phyloP scores from a whole-genome alignment of 2,113 vertebrate genomes.

The Vanacampus margaritifer region DNA sequence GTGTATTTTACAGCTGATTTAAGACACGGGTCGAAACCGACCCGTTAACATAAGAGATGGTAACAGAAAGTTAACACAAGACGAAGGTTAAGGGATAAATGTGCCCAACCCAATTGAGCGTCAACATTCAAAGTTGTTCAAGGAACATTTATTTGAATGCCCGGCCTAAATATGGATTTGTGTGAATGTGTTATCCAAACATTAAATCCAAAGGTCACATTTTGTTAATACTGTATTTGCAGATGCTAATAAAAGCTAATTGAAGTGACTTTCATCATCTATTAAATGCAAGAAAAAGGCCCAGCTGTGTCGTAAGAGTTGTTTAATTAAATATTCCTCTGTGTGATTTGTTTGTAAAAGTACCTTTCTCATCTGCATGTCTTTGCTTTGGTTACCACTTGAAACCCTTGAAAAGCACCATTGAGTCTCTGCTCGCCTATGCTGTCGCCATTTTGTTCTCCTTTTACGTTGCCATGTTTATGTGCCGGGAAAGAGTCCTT shows the following conservation, averaged over 20 bases:
- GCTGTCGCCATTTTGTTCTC: slow-evolving; percentile 15
- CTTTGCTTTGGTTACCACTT: slow-evolving; percentile 20
- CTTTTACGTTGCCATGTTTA: slow-evolving; percentile 15
- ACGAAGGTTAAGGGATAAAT: too few species aligned
- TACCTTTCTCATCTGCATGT: slow-evolving; percentile 20
- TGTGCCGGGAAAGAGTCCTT: slow-evolving; percentile 41
- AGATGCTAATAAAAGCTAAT: background rate
- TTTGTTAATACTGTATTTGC: background rate
- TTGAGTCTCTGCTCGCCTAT: slow-evolving; percentile 8
- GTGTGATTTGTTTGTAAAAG: background rate
- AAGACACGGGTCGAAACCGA: too few species aligned
- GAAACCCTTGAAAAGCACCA: slow-evolving; percentile 22
- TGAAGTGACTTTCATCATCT: background rate
- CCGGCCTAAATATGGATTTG: background rate
- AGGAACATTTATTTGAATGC: background rate
- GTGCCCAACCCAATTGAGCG: too few species aligned
- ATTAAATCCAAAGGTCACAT: background rate
- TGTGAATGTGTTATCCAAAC: background rate
- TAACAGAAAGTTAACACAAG: too few species aligned
- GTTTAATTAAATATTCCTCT: too few species aligned
- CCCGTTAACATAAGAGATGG: too few species aligned
- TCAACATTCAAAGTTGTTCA: too few species aligned
- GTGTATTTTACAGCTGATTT: too few species aligned
- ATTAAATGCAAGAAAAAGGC: background rate
- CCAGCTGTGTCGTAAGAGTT: too few species aligned